Percentiles rank a stretch among this genome's conserved stretches.
Conservation (phyloP, 2,113 vertebrate genomes). For the Phylloscopus trochilus region DNA sequence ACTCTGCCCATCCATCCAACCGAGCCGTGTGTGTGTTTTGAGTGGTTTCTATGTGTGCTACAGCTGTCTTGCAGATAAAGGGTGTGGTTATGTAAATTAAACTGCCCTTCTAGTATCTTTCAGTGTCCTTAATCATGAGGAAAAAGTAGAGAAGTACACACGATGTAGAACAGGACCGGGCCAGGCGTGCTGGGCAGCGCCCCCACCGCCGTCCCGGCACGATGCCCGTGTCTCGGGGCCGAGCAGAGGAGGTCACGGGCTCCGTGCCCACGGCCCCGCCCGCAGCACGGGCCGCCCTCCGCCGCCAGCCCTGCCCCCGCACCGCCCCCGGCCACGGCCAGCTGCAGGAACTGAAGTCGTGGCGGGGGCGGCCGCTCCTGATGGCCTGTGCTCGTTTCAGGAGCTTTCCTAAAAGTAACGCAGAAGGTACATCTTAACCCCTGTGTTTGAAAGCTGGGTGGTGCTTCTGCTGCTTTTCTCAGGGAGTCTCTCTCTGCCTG, state of each 20-base stretch:
- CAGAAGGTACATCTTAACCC: not conserved
- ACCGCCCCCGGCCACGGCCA: fast-evolving
- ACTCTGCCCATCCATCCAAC: not conserved
- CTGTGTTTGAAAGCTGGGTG: not conserved
- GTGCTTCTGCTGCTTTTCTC: not conserved
- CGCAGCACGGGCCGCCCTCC: not conserved
- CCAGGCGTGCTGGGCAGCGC: not conserved
- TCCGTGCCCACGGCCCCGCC: too few relatives aligned
- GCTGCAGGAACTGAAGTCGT: fast-evolving
- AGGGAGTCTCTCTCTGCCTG: not conserved
- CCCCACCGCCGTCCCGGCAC: too few relatives aligned
- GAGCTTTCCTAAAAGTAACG: not conserved
- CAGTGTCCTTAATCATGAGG: not conserved
- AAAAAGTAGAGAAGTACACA: not conserved
- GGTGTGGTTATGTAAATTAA: not conserved
- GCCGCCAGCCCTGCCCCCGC: too few relatives aligned
- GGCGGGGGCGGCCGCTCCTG: fast-evolving
- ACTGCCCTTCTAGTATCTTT: not conserved
- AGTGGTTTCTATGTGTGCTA: not conserved
- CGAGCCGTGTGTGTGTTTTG: not conserved
- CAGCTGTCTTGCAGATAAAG: not conserved
- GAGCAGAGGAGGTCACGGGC: not conserved
- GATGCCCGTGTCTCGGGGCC: not conserved
- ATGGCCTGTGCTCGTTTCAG: fast-evolving
- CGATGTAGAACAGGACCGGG: not conserved